Conservation (phyloP, 2,113 vertebrate genomes). For the Labeo catla region DNA sequence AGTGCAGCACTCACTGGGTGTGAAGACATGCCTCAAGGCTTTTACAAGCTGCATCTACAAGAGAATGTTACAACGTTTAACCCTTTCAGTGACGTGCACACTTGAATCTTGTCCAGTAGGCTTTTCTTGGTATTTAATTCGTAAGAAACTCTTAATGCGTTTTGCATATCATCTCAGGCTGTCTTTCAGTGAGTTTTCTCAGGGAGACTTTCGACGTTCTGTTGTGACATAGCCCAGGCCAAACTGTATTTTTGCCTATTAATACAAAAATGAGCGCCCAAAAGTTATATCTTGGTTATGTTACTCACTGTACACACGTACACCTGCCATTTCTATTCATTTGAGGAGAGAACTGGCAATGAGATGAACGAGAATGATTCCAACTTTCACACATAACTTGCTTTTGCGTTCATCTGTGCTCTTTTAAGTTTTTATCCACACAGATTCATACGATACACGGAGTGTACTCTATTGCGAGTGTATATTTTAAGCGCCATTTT, state of each 20-base stretch:
- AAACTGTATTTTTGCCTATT: not conserved
- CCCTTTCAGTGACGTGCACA: constrained; percentile 46
- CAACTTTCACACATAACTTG: too few species aligned
- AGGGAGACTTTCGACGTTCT: not conserved
- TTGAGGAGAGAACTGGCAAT: not conserved
- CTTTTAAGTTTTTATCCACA: too few species aligned
- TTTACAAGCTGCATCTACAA: not conserved
- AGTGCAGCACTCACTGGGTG: not conserved
- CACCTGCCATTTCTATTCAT: not conserved
- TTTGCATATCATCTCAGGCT: too few species aligned
- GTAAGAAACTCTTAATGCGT: not conserved
- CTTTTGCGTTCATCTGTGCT: too few species aligned
- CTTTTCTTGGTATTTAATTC: not conserved
- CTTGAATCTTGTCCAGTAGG: not conserved
- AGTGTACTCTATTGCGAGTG: too few species aligned
- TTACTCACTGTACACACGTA: not conserved
- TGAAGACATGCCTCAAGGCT: constrained; percentile 24
- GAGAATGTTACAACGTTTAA: constrained; percentile 22
- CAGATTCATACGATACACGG: too few species aligned
- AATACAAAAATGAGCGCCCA: not conserved
- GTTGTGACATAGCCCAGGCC: not conserved
- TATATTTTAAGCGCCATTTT: too few species aligned
- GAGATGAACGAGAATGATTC: not conserved
- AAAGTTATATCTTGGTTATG: not conserved
- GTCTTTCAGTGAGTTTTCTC: too few species aligned